These are phyloP conservation scores for Drosophila ambigua DNA, from an alignment of 1,140 invertebrate genomes.

Conservation along the genomic window DNA sequence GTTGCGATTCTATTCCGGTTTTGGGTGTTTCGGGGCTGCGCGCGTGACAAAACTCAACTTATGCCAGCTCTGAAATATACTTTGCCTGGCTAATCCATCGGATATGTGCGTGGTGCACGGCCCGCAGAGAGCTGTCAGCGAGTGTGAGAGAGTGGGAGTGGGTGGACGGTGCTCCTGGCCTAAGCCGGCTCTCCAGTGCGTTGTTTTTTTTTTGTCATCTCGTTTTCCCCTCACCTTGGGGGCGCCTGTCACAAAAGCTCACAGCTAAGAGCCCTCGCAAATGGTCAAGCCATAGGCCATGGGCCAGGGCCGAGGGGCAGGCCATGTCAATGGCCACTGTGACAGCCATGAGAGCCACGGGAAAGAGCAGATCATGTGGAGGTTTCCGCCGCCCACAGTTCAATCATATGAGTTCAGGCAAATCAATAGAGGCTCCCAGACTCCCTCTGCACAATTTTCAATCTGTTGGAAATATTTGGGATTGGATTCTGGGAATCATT, in stretches of 20 bases:
- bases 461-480: neutral
- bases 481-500: too few relatives aligned
- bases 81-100: slow-evolving; percentile 58
- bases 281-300: slow-evolving; percentile 19
- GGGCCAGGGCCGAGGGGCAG: slow-evolving; percentile 7
- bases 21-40: slow-evolving; percentile 25
- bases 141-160: neutral
- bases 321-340: slow-evolving; percentile 31
- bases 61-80: slow-evolving; percentile 61
- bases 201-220: slow-evolving; percentile 30
- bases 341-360: slow-evolving; percentile 16
- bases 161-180: neutral
- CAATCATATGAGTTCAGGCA: slow-evolving; percentile 21
- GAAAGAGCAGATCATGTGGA: slow-evolving; percentile 5
- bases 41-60: slow-evolving; percentile 78
- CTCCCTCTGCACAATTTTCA: neutral
- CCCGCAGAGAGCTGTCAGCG: slow-evolving; percentile 13
- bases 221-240: slow-evolving; percentile 3
- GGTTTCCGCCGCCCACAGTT: slow-evolving; percentile 28
- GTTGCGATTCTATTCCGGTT: slow-evolving; percentile 42
- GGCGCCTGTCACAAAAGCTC: slow-evolving; percentile 56
- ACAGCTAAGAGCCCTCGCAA: slow-evolving; percentile 34
- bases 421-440: neutral
- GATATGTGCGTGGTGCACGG: slow-evolving; percentile 11
- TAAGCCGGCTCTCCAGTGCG: slow-evolving; percentile 57